Conservation (phyloP, 2,797 vertebrate species). For the Rhincodon typus region DNA sequence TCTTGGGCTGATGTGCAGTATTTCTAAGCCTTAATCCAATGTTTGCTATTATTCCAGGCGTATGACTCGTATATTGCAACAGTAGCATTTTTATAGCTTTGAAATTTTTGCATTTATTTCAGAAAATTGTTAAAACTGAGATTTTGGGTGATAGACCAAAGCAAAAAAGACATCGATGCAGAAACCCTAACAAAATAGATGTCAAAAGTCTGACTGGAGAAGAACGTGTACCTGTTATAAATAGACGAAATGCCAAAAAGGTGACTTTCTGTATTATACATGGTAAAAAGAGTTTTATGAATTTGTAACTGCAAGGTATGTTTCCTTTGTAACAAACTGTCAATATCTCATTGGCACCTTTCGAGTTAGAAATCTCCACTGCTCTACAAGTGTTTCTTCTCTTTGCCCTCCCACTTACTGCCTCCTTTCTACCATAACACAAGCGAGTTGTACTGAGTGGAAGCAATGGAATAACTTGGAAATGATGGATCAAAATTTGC, state of each 20-base stretch:
- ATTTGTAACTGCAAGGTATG: neutral
- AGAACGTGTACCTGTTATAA: constrained; percentile 95
- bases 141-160: constrained; percentile 68
- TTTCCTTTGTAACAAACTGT: neutral
- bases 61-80: neutral
- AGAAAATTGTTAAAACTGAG: constrained; percentile 28
- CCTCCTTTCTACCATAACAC: too few species aligned
- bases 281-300: neutral
- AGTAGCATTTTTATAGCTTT: neutral
- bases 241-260: constrained; percentile 94
- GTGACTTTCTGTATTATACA: constrained; percentile 48
- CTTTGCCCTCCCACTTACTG: neutral
- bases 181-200: constrained; percentile 95
- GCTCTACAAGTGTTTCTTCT: neutral
- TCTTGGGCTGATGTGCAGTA: neutral
- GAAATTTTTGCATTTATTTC: neutral
- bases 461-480: neutral
- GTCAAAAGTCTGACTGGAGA: constrained; percentile 95
- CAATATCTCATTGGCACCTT: neutral
- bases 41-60: neutral
- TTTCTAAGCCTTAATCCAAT: neutral
- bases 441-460: neutral
- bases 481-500: neutral
- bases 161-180: constrained; percentile 92
- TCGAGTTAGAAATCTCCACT: neutral